Base-by-base conservation (phyloP, 2,113 vertebrate genomes). In the Emydura subglobosa region DNA sequence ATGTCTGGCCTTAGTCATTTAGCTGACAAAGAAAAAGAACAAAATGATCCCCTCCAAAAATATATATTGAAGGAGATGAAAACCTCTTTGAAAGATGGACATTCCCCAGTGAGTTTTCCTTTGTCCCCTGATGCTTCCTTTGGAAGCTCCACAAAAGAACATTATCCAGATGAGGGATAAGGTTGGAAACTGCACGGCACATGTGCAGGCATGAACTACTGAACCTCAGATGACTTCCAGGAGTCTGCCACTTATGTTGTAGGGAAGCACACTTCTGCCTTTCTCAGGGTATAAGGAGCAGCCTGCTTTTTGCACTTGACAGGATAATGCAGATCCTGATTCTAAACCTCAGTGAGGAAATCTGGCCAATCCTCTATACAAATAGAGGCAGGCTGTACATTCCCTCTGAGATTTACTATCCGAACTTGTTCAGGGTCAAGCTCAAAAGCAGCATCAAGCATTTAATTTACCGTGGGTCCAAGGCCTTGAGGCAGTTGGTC, bases 351-450 rank as follows among this genome's bases (percentile, higher is more conserved):
- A 31, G 79, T 19, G 74, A 51, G 86, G 55, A 94, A 86, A n/a
- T 68, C 57, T 92, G 92, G 53, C 74, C 89, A 55, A 84, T 68
- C 27, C 72, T 82, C 51, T 84, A 59, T 88, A 76, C 80, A 91
- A 93, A 29, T 2, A 72, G 51, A 49, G 49, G 9, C 53, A 50
- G 3, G 50, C 3, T 83, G 82, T 86, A 79, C 91, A 88, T 1
- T 22, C 79, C 53, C 22, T 90, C 3, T 27, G 76, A 25, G 61
- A 84, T 94, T 92, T 86, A 80, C 31, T 82, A 2, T 10, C 44
- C 84, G 79, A 88, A 74, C 2, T 42, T 61, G 17, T 10, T 72
- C 84, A 42, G 6, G 61, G 61, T 57, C 79, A 84, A 10, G 16
- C 51, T 95, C 57, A 51, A 59, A 1, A 65, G 44, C n/a, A 91